Conservation (phyloP, 2,888 invertebrate genomes). For the Eupithecia pulchellata region DNA sequence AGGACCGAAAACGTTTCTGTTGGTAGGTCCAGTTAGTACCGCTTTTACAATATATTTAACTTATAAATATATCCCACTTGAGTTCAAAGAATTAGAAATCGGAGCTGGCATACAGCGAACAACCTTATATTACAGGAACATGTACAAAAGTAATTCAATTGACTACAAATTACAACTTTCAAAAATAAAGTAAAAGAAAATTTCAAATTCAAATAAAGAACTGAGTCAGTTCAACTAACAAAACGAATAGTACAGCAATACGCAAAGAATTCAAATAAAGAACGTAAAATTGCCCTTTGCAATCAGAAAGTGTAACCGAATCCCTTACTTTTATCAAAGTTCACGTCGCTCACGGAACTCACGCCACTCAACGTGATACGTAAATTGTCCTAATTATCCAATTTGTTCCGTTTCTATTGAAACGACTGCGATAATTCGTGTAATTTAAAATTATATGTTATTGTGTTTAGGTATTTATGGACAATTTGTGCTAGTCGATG, state of each 20-base stretch:
- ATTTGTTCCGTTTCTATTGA: conserved; percentile 73
- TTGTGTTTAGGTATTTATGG: conserved; percentile 38
- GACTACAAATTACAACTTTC: neutral
- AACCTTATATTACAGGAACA: neutral
- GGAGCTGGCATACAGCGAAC: no score
- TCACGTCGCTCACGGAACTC: conserved; percentile 29
- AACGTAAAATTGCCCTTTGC: conserved; percentile 10
- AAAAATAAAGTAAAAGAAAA: neutral
- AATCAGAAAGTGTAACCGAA: conserved; percentile 29
- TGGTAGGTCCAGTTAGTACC: neutral
- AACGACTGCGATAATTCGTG: conserved; percentile 58
- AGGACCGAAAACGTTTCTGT: neutral
- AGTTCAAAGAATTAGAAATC: neutral
- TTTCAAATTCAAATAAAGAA: neutral
- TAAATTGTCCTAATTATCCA: conserved; percentile 76
- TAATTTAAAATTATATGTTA: conserved; percentile 47
- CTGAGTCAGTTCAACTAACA: neutral
- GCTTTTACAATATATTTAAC: neutral
- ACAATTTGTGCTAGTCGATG: conserved; percentile 31
- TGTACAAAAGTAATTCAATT: neutral
- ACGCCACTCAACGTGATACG: conserved; percentile 68
- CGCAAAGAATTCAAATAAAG: conserved; percentile 7
- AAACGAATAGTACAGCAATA: neutral
- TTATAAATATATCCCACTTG: neutral
- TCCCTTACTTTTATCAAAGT: conserved; percentile 35